phyloP scores from a whole-genome alignment of 1,140 invertebrate species.

The Drosophila kepulauana region DNA sequence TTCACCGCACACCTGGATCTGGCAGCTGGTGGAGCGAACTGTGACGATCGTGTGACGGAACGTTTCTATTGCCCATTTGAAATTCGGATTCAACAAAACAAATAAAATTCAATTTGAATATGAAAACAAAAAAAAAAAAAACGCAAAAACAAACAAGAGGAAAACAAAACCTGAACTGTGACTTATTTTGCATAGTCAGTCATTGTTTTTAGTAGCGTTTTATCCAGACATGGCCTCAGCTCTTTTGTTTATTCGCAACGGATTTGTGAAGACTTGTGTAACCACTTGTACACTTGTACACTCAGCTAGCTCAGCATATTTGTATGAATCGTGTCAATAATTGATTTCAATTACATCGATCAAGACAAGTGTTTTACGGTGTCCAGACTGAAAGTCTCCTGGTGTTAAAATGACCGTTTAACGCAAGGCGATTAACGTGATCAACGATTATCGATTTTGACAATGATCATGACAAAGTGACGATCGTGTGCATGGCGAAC shows the following conservation, averaged over 20 bases:
- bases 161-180: neutral
- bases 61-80: conserved; percentile 18
- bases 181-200: conserved; percentile 36
- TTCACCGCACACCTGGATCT: neutral
- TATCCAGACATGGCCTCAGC: conserved; percentile 23
- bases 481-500: neutral
- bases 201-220: conserved; percentile 11
- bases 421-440: neutral
- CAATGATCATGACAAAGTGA: neutral
- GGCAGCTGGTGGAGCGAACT: neutral
- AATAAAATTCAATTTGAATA: neutral
- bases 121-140: neutral
- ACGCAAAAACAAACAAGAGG: neutral
- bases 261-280: conserved; percentile 45
- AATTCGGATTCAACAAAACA: neutral
- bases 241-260: conserved; percentile 36
- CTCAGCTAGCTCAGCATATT: conserved; percentile 40
- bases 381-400: neutral
- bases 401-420: neutral
- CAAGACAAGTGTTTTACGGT: neutral
- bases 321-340: conserved; percentile 53
- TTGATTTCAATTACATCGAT: conserved; percentile 49
- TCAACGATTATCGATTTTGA: neutral
- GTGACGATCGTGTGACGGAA: neutral
- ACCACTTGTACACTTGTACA: conserved; percentile 11